Evolutionary conservation across 2,797 vertebrate genomes (phyloP).

Genomic region (Betta splendens): DNA sequence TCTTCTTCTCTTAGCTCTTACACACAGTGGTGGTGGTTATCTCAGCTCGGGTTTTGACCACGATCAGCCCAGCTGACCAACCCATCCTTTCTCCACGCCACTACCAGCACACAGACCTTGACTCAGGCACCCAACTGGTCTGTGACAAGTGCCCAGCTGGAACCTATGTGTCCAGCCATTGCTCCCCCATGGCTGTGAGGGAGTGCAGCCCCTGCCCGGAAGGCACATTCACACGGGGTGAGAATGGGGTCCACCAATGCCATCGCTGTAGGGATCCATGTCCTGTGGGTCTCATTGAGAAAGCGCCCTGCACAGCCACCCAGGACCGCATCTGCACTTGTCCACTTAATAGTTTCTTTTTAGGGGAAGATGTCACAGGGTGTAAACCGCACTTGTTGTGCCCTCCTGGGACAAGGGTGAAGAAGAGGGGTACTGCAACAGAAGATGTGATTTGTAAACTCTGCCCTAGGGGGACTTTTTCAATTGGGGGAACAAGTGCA

Average conservation of each 20-base stretch:
- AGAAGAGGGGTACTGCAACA: constrained; percentile 86
- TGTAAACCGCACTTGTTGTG: constrained; percentile 86
- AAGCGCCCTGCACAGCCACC: constrained; percentile 85
- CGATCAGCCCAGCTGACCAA: constrained; percentile 73
- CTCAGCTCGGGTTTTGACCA: constrained; percentile 75
- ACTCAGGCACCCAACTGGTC: constrained; percentile 83
- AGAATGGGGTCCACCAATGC: constrained; percentile 92
- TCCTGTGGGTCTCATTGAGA: constrained; percentile 83
- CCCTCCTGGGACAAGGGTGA: constrained; percentile 87
- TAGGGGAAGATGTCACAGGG: constrained; percentile 35
- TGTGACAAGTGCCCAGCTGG: constrained; percentile 97
- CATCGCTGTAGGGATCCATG: constrained; percentile 87
- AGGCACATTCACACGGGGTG: constrained; percentile 89
- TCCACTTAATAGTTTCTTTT: constrained; percentile 82
- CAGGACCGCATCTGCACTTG: constrained; percentile 90
- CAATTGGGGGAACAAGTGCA: constrained; percentile 84
- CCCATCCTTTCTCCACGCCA: constrained; percentile 80
- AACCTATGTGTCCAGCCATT: constrained; percentile 90
- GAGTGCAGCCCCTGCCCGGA: constrained; percentile 88
- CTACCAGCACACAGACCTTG: constrained; percentile 85
- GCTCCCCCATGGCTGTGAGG: constrained; percentile 83
- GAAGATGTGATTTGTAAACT: constrained; percentile 90
- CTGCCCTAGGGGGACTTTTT: constrained; percentile 90
- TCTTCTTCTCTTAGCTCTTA: constrained; percentile 82
- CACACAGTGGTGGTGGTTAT: constrained; percentile 77